phyloP scores from a whole-genome alignment of 1,140 invertebrate species.

The Ctenoplectra terminalis region DNA sequence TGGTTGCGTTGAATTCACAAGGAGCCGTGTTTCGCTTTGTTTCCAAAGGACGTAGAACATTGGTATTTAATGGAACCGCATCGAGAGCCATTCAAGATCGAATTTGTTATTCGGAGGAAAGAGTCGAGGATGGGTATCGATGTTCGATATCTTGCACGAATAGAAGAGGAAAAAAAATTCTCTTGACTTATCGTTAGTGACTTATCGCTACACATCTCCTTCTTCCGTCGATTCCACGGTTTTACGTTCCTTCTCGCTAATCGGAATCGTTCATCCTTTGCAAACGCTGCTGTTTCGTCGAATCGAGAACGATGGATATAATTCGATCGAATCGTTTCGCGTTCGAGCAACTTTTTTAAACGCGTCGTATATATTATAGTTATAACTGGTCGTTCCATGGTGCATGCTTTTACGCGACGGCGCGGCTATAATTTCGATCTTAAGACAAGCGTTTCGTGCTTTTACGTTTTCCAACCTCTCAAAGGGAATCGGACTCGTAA shows the following conservation, averaged over 20 bases:
- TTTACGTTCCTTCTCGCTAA: no score
- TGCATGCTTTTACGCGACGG: no score
- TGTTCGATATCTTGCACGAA: slow-evolving; percentile 1
- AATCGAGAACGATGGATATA: no score
- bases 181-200: no score
- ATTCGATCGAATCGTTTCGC: no score
- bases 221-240: no score
- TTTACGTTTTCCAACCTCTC: slow-evolving; percentile 18
- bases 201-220: no score
- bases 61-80: slow-evolving; percentile 16
- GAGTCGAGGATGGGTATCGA: background rate
- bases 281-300: background rate
- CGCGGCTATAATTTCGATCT: background rate
- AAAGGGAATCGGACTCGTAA: slow-evolving; percentile 20
- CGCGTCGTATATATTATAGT: background rate
- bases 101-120: slow-evolving; percentile 22
- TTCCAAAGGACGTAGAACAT: background rate
- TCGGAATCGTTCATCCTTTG: no score
- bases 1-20: background rate
- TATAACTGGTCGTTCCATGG: background rate
- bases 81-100: background rate
- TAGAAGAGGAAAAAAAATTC: no score
- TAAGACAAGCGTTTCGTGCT: background rate
- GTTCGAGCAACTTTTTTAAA: background rate
- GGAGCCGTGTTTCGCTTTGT: background rate